phyloP scores from a whole-genome alignment of 2,888 invertebrate species.

The Dilophus febrilis region DNA sequence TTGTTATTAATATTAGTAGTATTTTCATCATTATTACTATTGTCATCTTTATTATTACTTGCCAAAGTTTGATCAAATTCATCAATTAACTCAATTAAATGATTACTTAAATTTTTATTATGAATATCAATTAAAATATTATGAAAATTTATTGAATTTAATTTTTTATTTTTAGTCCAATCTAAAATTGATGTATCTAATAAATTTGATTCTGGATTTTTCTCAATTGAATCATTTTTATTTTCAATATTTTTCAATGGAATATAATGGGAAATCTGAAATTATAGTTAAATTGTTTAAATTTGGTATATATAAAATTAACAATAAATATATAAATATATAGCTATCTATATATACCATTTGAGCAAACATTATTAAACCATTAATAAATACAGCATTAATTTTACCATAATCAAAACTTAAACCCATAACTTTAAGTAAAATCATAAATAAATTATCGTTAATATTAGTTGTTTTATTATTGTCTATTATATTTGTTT shows the following conservation, averaged over 20 bases:
- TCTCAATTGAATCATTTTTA: no score
- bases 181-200: no score
- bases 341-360: no score
- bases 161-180: no score
- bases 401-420: slow-evolving; percentile 59
- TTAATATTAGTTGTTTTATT: not conserved
- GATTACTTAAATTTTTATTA: slow-evolving; percentile 42
- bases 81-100: slow-evolving; percentile 41
- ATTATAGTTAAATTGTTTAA: not conserved
- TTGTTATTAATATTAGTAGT: no score
- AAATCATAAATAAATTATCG: not conserved
- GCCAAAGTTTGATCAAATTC: slow-evolving; percentile 34
- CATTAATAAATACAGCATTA: slow-evolving; percentile 67
- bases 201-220: no score
- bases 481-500: no score
- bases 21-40: no score
- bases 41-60: slow-evolving; percentile 37
- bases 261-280: no score
- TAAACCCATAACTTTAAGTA: slow-evolving; percentile 50
- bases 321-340: no score
- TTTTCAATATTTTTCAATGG: no score
- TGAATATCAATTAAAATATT: slow-evolving; percentile 34
- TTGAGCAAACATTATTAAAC: slow-evolving; percentile 67
- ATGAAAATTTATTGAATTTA: no score
- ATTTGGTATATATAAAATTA: slow-evolving; percentile 1